These are phyloP conservation scores for Siniperca obscura DNA, from an alignment of 2,797 vertebrate genomes.

Conservation along the genomic window DNA sequence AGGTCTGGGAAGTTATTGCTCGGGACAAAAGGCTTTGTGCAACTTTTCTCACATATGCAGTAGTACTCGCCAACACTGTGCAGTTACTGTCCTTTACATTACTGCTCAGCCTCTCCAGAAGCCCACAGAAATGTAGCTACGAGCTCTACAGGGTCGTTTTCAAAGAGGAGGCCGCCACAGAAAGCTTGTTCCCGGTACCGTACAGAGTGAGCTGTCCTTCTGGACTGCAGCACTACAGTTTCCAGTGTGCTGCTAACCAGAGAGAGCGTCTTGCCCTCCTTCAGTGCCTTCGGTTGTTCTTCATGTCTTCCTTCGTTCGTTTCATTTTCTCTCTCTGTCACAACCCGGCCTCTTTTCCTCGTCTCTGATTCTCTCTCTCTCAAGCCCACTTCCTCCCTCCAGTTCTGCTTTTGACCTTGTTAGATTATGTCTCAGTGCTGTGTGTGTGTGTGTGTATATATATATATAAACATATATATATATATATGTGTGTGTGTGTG, in stretches of 20 bases:
- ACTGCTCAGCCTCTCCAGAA: neutral
- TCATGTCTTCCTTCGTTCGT: constrained; percentile 7
- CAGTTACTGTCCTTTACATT: neutral
- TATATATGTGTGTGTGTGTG: neutral
- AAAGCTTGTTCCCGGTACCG: neutral
- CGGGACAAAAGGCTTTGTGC: too few relatives aligned
- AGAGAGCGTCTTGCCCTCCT: neutral
- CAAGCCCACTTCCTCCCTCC: constrained; percentile 30
- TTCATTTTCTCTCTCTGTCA: constrained; percentile 25
- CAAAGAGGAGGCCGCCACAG: too few relatives aligned
- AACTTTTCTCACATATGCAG: too few relatives aligned
- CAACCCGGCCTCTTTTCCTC: constrained; percentile 24
- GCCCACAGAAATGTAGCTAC: neutral
- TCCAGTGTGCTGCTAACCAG: neutral
- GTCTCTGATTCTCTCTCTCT: neutral
- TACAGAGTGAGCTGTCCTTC: too few relatives aligned
- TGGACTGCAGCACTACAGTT: too few relatives aligned
- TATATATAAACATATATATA: neutral
- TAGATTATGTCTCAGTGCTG: constrained; percentile 60
- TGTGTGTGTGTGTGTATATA: constrained; percentile 14
- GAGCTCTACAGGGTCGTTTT: too few relatives aligned
- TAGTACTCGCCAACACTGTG: too few relatives aligned
- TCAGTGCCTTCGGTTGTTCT: constrained; percentile 9
- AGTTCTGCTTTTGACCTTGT: constrained; percentile 68
- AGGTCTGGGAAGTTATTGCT: too few relatives aligned